Evolutionary conservation across 2,797 vertebrate genomes (phyloP).

Genomic region (Phoebastria nigripes): DNA sequence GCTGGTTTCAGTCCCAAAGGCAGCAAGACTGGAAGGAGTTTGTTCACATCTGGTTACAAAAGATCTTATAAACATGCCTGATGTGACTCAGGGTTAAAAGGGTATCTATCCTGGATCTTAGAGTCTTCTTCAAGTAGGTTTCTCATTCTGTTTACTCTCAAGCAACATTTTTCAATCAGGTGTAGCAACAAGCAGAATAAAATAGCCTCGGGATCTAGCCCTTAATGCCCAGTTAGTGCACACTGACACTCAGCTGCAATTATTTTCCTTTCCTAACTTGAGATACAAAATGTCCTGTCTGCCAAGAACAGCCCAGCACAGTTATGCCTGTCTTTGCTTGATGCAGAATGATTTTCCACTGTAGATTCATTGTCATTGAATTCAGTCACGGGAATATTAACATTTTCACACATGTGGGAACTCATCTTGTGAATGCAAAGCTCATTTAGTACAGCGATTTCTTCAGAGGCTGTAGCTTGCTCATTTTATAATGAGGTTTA

Average conservation of each 20-base stretch:
- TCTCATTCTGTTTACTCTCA: constrained; percentile 42
- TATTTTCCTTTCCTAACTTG: constrained; percentile 9
- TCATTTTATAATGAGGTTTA: not conserved
- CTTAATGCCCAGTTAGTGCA: not conserved
- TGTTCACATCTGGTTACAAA: constrained; percentile 1
- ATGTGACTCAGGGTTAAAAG: constrained; percentile 19
- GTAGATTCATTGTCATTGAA: constrained; percentile 62
- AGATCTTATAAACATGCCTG: not conserved
- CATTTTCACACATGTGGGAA: constrained; percentile 61
- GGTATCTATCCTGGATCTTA: not conserved
- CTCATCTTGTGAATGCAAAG: constrained; percentile 49
- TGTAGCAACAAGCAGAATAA: constrained; percentile 17
- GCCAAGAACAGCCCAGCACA: constrained; percentile 37
- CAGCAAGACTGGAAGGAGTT: not conserved
- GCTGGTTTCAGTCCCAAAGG: constrained; percentile 8
- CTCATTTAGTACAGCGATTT: constrained; percentile 58
- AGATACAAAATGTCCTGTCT: not conserved
- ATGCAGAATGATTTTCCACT: constrained; percentile 62
- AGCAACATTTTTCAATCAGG: constrained; percentile 6
- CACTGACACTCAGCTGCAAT: not conserved
- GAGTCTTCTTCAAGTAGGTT: not conserved
- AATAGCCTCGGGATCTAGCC: not conserved
- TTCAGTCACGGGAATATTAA: constrained; percentile 59
- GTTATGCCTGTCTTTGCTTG: constrained; percentile 62
- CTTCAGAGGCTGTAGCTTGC: constrained; percentile 8